These are phyloP conservation scores for Xanthorhoe designata DNA, from an alignment of 2,888 invertebrate genomes.

Conservation along the genomic window DNA sequence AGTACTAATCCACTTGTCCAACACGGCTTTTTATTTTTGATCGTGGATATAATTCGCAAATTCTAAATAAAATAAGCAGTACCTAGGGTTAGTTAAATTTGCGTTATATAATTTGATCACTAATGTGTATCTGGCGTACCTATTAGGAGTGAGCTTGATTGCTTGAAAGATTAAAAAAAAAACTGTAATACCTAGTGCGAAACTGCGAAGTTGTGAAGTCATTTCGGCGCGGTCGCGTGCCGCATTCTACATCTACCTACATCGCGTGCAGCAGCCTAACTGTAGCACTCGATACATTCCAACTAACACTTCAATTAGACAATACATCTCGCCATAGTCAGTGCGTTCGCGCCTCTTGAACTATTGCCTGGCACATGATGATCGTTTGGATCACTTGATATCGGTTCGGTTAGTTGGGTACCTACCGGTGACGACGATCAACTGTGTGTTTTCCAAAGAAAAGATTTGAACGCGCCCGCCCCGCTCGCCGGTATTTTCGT, in stretches of 20 bases:
- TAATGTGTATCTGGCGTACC: no score
- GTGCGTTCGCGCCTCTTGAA: neutral
- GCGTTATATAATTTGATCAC: no score
- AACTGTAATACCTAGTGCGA: no score
- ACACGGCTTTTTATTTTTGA: no score
- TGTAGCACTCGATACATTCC: neutral
- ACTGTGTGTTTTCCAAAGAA: neutral
- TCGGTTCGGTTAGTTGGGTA: neutral
- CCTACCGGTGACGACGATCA: neutral
- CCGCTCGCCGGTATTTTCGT: neutral
- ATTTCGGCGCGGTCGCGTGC: neutral
- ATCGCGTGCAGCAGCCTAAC: neutral
- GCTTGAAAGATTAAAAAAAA: no score
- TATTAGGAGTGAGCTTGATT: no score
- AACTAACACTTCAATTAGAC: neutral
- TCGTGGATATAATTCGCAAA: no score
- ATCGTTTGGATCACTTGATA: neutral
- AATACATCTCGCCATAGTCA: neutral
- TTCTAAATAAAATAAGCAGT: no score
- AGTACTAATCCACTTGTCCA: no score
- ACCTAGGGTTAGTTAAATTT: no score
- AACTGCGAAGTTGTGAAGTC: no score
- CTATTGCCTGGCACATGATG: neutral
- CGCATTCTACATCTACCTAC: neutral
- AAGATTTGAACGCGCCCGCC: constrained; percentile 5